Evolutionary conservation across 1,140 invertebrate genomes (phyloP).

Genomic region (Papilio xuthus): DNA sequence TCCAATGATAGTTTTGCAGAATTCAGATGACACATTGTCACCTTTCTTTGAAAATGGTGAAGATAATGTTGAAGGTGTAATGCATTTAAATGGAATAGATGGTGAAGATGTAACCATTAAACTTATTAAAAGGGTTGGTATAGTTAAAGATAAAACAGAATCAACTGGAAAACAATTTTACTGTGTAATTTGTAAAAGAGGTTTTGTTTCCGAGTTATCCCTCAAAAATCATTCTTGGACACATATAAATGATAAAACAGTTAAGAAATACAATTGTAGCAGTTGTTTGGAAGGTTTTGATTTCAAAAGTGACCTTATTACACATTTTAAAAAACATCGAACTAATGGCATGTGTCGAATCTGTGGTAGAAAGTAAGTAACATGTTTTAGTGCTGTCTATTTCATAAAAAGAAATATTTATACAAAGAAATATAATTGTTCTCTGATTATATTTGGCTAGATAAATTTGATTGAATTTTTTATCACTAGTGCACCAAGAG

Average conservation of each 20-base stretch:
- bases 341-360: slow-evolving; percentile 85
- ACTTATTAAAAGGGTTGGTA: slow-evolving; percentile 61
- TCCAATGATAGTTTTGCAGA: slow-evolving; percentile 77
- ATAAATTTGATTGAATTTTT: background rate
- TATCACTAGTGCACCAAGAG: background rate
- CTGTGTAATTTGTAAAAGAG: slow-evolving; percentile 65
- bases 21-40: slow-evolving; percentile 53
- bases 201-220: slow-evolving; percentile 69
- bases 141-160: slow-evolving; percentile 42
- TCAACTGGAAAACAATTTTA: slow-evolving; percentile 61
- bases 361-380: slow-evolving; percentile 86
- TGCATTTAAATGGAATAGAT: slow-evolving; percentile 65
- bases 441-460: too few relatives aligned
- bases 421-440: background rate
- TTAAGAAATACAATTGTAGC: slow-evolving; percentile 78
- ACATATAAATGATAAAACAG: slow-evolving; percentile 55
- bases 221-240: slow-evolving; percentile 76
- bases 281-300: slow-evolving; percentile 84
- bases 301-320: slow-evolving; percentile 84
- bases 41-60: slow-evolving; percentile 43
- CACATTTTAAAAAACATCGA: slow-evolving; percentile 85
- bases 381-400: background rate
- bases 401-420: background rate
- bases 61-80: slow-evolving; percentile 54
- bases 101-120: slow-evolving; percentile 73